Conservation (phyloP, 2,888 invertebrate genomes). For the Cabera pusaria region DNA sequence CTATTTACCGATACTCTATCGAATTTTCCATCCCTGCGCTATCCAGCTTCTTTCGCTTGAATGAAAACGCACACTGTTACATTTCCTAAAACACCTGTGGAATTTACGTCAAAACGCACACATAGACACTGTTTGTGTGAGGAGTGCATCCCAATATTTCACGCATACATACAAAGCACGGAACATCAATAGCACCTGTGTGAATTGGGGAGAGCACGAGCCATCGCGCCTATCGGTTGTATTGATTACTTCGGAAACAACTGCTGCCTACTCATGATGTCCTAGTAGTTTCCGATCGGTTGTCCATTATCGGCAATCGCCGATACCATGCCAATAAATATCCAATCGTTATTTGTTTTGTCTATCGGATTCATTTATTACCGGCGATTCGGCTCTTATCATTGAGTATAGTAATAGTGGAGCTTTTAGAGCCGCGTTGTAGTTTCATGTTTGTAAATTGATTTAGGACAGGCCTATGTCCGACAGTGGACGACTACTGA, state of each 20-base stretch:
- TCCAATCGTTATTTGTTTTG: background rate
- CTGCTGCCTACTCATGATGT: slow-evolving; percentile 47
- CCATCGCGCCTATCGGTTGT: slow-evolving; percentile 45
- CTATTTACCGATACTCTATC: slow-evolving; percentile 9
- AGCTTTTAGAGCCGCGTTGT: too few relatives aligned
- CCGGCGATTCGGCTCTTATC: too few relatives aligned
- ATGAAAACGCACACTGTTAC: slow-evolving; percentile 4
- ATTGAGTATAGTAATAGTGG: too few relatives aligned
- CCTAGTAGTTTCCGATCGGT: slow-evolving; percentile 77
- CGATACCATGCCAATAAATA: slow-evolving; percentile 56
- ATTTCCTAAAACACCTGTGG: background rate
- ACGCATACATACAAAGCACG: slow-evolving; percentile 28
- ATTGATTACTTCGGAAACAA: slow-evolving; percentile 75
- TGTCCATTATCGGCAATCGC: slow-evolving; percentile 73
- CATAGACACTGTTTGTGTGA: background rate
- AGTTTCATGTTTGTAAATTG: too few relatives aligned
- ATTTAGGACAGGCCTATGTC: too few relatives aligned
- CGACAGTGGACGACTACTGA: too few relatives aligned
- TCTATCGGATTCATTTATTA: background rate
- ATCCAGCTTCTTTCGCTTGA: slow-evolving; percentile 1
- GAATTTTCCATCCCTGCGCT: slow-evolving; percentile 9
- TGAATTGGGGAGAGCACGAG: slow-evolving; percentile 40
- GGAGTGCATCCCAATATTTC: slow-evolving; percentile 22
- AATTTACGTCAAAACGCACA: too few relatives aligned
- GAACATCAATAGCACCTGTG: slow-evolving; percentile 26